Conservation (phyloP, 2,113 vertebrate species). For the Oncorhynchus masou region DNA sequence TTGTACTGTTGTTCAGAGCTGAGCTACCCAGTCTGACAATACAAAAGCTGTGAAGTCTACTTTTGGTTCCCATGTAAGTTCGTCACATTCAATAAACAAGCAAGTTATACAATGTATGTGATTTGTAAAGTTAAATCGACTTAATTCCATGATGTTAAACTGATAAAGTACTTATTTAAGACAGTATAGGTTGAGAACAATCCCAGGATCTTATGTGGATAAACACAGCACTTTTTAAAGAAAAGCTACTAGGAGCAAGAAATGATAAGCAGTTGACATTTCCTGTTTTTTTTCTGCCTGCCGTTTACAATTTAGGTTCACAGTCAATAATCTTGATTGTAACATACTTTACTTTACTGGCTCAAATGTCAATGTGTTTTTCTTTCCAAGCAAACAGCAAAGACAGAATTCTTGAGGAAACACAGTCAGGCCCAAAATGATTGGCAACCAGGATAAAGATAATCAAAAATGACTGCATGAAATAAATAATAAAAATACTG, state of each 20-base stretch:
- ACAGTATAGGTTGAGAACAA: slow-evolving; percentile 26
- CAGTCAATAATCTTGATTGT: slow-evolving; percentile 23
- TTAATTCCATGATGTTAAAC: slow-evolving; percentile 47
- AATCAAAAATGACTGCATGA: too few species aligned
- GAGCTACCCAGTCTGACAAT: too few species aligned
- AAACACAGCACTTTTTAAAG: slow-evolving; percentile 34
- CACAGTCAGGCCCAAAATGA: too few species aligned
- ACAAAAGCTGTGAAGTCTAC: too few species aligned
- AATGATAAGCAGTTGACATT: slow-evolving; percentile 40
- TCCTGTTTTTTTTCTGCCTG: slow-evolving; percentile 23
- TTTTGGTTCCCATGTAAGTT: too few species aligned
- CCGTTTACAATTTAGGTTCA: slow-evolving; percentile 24
- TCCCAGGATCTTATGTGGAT: slow-evolving; percentile 32
- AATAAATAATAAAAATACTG: too few species aligned
- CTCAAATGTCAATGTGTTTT: slow-evolving; percentile 24
- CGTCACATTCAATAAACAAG: slow-evolving; percentile 3
- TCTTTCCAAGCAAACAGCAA: slow-evolving; percentile 14
- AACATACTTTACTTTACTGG: slow-evolving; percentile 32
- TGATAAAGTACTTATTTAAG: slow-evolving; percentile 38
- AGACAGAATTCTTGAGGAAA: neutral
- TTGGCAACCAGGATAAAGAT: too few species aligned
- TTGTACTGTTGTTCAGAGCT: too few species aligned
- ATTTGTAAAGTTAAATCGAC: too few species aligned
- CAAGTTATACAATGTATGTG: neutral
- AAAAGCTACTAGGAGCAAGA: slow-evolving; percentile 16